These are phyloP conservation scores for Laticauda laticaudata DNA, from an alignment of 2,113 vertebrate genomes.

Conservation along the genomic window DNA sequence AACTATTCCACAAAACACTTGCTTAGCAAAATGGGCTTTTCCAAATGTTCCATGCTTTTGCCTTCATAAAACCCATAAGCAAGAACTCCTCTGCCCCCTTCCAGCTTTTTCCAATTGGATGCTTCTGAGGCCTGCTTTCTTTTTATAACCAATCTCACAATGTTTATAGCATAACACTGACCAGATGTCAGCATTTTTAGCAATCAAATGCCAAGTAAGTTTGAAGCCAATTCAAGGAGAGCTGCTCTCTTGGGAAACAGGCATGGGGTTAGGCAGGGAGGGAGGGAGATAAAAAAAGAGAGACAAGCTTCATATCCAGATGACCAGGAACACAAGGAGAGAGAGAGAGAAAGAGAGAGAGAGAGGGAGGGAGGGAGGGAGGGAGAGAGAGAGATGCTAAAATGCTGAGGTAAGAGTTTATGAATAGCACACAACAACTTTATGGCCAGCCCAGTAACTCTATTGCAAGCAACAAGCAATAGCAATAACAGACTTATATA, in stretches of 20 bases:
- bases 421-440: constrained; percentile 27
- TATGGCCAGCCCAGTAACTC: not conserved
- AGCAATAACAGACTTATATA: not conserved
- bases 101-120: not conserved
- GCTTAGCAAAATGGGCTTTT: not conserved
- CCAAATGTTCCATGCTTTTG: not conserved
- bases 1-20: not conserved
- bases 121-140: constrained; percentile 2
- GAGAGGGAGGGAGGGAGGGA: not conserved
- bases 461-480: not conserved
- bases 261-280: not conserved
- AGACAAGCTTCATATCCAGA: constrained; percentile 18
- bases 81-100: not conserved
- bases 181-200: constrained; percentile 45
- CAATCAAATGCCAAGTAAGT: constrained; percentile 9
- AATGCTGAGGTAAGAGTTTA: constrained; percentile 62
- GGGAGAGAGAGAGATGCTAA: constrained; percentile 38
- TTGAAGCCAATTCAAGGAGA: constrained; percentile 28
- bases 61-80: not conserved
- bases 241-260: not conserved
- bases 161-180: constrained; percentile 34
- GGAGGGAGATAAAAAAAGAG: not conserved
- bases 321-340: constrained; percentile 51
- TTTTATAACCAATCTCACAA: constrained; percentile 24
- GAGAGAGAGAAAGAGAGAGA: too few species aligned